Base-by-base conservation (phyloP, 1,140 invertebrate species). In the Oncopodura yosiiana region DNA sequence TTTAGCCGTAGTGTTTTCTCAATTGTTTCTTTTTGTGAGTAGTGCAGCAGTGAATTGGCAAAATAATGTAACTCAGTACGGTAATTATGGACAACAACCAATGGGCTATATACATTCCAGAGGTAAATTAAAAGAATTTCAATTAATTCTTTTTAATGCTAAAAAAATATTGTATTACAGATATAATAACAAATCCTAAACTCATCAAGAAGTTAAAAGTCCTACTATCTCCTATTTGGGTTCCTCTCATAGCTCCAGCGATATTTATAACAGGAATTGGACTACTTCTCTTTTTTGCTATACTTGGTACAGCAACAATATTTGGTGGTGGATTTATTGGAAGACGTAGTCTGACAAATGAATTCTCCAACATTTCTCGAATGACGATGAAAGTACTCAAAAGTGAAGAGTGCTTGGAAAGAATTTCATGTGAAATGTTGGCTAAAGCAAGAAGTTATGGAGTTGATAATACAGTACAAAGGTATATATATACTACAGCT, bases 351-450 rank as follows among this genome's bases (percentile, higher is more conserved):
- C 44, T 39, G 16, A 32, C 53, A 3, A 55, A 37, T 21, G 36
- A 48, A 18, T 49, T 48, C 45, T 41, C 37, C 29, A 49, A 27
- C 27, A 39, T 38, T 18, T 27, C 34, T 16, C 23, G n/a, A 19
- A 24, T 55, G 24, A 45, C 45, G 16, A 26, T 38, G 24, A 27
- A 30, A 23, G 53, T 49, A n/a, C 38, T 55, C n/a, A 49, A 41
- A 27, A 49, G 53, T 49, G 53, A 55, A 19, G 29, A 55, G 24
- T 55, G 53, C 19, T 29, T 55, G 18, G 46, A 55, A 27, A 18
- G 53, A 21, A 55, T 55, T 38, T 55, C 53, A 32, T 55, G 53
- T 30, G 53, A 55, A 49, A 30, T 55, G 29, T 27, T 41, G 27
- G 37, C 44, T 24, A 46, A 32, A 24, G 45, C 53, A 21, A 38